phyloP scores from a whole-genome alignment of 2,797 vertebrate genomes.

The Garrulus glandarius region DNA sequence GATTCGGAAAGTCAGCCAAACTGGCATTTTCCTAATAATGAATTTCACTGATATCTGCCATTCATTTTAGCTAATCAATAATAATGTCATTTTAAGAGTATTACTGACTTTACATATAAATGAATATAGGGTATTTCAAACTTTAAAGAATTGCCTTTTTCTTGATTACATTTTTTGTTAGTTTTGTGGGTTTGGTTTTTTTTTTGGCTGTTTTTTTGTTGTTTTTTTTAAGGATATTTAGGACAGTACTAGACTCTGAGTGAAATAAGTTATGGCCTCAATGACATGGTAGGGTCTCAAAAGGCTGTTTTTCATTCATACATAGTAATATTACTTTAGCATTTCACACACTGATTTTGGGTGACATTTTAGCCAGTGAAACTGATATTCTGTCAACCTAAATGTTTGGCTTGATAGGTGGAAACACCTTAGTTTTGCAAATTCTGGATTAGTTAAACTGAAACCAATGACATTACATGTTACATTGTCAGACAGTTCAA shows the following conservation, averaged over 20 bases:
- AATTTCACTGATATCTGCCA: neutral
- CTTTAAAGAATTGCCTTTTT: neutral
- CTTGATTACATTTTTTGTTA: neutral
- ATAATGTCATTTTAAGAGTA: neutral
- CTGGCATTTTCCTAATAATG: neutral
- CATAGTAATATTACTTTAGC: neutral
- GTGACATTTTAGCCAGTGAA: neutral
- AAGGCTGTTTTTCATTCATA: neutral
- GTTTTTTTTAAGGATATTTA: neutral
- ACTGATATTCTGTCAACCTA: neutral
- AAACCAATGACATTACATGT: neutral
- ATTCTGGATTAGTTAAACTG: neutral
- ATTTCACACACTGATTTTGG: neutral
- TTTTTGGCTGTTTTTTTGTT: neutral
- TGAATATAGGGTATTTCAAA: neutral
- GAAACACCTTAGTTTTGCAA: neutral
- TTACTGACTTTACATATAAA: neutral
- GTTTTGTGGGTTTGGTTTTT: rapidly evolving
- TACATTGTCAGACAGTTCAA: neutral
- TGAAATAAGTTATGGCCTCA: neutral
- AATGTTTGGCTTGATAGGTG: neutral
- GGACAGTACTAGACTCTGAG: neutral
- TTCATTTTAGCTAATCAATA: neutral
- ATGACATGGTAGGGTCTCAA: neutral
- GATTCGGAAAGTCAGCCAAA: neutral